phyloP scores from a whole-genome alignment of 2,113 vertebrate genomes.

The Microtus ochrogaster region DNA sequence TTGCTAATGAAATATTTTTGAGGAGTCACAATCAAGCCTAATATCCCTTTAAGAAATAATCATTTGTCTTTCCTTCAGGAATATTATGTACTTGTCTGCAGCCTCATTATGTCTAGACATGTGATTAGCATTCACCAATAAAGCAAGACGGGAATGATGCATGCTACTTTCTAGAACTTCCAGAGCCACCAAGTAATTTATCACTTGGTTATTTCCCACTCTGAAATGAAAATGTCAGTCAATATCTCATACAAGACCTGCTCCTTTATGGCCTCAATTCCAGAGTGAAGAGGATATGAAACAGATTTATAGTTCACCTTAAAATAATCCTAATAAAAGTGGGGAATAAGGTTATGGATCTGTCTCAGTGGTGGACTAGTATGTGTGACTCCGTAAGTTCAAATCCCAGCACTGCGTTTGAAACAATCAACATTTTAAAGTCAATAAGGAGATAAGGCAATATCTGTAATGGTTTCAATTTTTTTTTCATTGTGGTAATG shows the following conservation, averaged over 20 bases:
- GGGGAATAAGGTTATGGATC: not conserved
- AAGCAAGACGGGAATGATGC: not conserved
- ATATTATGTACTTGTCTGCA: not conserved
- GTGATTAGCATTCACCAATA: not conserved
- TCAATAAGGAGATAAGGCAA: not conserved
- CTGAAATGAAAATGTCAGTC: conserved; percentile 7
- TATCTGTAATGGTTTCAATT: not conserved
- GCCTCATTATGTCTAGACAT: not conserved
- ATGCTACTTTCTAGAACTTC: conserved; percentile 10
- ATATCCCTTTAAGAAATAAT: conserved; percentile 10
- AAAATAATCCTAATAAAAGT: not conserved
- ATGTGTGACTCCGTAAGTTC: not conserved
- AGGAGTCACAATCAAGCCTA: not conserved
- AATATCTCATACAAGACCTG: not conserved
- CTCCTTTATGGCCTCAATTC: not conserved
- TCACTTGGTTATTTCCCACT: not conserved
- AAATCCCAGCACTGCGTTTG: not conserved
- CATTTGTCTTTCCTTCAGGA: not conserved
- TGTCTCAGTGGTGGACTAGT: not conserved
- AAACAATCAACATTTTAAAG: conserved; percentile 47
- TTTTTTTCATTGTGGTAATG: not conserved
- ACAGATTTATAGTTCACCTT: not conserved
- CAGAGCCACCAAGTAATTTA: not conserved
- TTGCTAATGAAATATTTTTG: conserved; percentile 1
- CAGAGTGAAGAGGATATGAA: not conserved